Conservation (phyloP, 2,797 vertebrate species). For the Clamator glandarius region DNA sequence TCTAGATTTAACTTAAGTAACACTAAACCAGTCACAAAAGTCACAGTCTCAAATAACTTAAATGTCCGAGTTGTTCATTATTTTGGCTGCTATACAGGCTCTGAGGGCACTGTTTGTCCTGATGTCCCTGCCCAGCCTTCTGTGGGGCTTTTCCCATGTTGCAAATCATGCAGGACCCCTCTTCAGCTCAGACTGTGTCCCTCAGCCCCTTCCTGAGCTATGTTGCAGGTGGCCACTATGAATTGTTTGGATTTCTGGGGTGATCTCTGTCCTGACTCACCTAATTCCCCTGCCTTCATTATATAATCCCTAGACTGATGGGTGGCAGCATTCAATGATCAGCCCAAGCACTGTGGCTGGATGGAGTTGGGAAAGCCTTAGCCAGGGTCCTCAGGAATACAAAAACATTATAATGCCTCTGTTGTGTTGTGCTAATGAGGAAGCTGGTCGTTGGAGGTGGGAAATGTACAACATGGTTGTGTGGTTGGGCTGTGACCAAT, state of each 20-base stretch:
- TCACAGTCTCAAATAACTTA: neutral
- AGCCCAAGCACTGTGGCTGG: too few species aligned
- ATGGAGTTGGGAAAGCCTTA: too few species aligned
- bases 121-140: neutral
- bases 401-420: too few species aligned
- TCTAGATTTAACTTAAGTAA: neutral
- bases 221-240: neutral
- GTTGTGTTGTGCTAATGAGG: too few species aligned
- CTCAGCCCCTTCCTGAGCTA: neutral
- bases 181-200: neutral
- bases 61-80: neutral
- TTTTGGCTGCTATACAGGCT: neutral
- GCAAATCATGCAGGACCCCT: neutral
- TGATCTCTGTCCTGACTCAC: neutral
- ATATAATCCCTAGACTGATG: neutral
- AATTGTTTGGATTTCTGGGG: neutral
- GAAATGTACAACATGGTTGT: too few species aligned
- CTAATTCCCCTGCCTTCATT: neutral
- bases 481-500: too few species aligned
- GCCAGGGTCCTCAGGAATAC: too few species aligned
- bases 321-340: too few species aligned
- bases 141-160: accelerated
- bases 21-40: neutral
- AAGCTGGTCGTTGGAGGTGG: too few species aligned
- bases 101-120: neutral